Evolutionary conservation across 2,888 invertebrate genomes (phyloP), one percentile per base, ranked within the genome.

Genomic region (Cerastis rubricosa): DNA sequence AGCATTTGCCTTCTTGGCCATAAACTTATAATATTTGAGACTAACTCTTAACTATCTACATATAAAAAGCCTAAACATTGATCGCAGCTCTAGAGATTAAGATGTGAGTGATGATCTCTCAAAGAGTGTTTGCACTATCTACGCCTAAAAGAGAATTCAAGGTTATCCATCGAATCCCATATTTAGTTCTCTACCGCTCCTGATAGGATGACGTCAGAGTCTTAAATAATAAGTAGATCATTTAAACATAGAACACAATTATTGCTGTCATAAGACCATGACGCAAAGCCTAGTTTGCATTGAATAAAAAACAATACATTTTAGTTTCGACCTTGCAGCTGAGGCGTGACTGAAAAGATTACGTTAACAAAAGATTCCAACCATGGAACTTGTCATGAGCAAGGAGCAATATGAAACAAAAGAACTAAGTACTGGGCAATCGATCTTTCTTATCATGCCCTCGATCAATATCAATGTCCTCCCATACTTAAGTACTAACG

Each of bases 181-280:
- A 40, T 25, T 49, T 19, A 40, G 29, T 35, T 66, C 59, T 29
- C 6, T 47, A 14, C 19, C 29, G 61, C 22, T 69, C 81, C 9
- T 69, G 14, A 6, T 29, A 17, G 7, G 0, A 51, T 81, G 81
- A 66, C 61, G 54, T 70, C 76, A 81, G 0, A 49, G 9, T 40
- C 59, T 76, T 63, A 19, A 47, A 61, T 66, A 71, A 64, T 80
- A 82, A 64, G 51, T 67, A 54, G 64, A 82, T 54, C 43, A 25
- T 82, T 76, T 43, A 51, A 51, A 81, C 61, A 71, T 19, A 51
- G 3, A 54, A 17, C 22, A 51, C 12, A 47, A 54, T 17, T 40
- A 45, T 51, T n/a, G 54, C 57, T 35, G 45, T 29, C 54, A n/a
- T 14, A 49, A 65, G 51, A 69, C 35, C 35, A 71, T 83, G 51